Evolutionary conservation across 2,113 vertebrate species (phyloP), one percentile per base, ranked within the genome.

Genomic region (Gasterosteus nipponicus): DNA sequence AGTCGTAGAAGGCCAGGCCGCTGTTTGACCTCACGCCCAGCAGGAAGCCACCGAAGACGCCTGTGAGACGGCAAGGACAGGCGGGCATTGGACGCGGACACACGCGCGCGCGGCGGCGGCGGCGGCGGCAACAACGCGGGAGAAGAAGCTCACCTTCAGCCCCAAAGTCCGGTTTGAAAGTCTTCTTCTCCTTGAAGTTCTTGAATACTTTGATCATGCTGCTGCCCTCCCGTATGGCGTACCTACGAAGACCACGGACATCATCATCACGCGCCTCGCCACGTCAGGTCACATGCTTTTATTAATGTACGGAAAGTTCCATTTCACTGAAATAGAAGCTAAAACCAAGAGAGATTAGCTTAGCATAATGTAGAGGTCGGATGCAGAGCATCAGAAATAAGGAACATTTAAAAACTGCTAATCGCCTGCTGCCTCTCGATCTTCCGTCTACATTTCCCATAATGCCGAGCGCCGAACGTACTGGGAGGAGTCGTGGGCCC

Each of bases 401-500:
- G 22, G 22, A 26, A 26, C 22, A 26, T 35, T 35, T 35, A 35
- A 35, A 35, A 35, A 5, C 5, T 5, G 58, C 26, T 31, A 26
- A 62, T 42, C 1, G 33, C n/a, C 6, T 8, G 12, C 11, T 42
- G 19, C 10, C 18, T 61, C 11, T 35, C 2, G 18, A 62, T 41
- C 38, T 41, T 54, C 51, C 0, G 0, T 10, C 16, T 51, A 26
- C 7, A 56, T 57, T 57, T 57, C 29, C 33, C 29, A 7, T 1
- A 72, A 57, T 29, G 41, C 41, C 4, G 1, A 46, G 49, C 33
- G 42, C 2, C 41, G 18, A n/a, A 92, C 97, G 95, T 93, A 98
- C 97, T 97, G 95, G 39, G 97, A 98, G 51, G 97, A 98, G 86
- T 98, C 97, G 1, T 98, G 96, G 7, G 97, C 96, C 97, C 97